Percentiles rank a stretch among this genome's conserved stretches.
These are phyloP conservation scores for Coelinius sp. DNA, from an alignment of 2,888 invertebrate species.

Conservation along the genomic window DNA sequence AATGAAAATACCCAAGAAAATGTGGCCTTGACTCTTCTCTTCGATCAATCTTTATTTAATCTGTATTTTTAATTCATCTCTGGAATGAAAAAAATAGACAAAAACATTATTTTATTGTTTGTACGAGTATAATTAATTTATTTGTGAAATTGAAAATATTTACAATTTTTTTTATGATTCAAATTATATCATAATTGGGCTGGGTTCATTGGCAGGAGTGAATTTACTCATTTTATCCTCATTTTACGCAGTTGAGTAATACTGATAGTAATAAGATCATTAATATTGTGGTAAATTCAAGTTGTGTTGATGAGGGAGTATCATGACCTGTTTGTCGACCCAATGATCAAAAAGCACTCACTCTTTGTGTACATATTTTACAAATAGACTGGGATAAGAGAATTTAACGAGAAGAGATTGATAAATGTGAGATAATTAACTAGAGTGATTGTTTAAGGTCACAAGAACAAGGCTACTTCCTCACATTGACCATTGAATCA, in stretches of 20 bases:
- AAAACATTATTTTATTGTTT: neutral
- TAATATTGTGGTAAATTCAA: neutral
- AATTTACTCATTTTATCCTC: neutral
- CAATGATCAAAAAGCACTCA: neutral
- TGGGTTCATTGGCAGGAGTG: neutral
- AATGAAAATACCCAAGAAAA: neutral
- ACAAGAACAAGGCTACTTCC: conserved; percentile 1
- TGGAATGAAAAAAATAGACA: neutral
- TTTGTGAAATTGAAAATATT: neutral
- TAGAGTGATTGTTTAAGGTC: neutral
- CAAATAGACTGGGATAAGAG: conserved; percentile 1
- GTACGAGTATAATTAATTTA: neutral
- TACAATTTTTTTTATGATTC: neutral
- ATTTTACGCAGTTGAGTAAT: conserved; percentile 17
- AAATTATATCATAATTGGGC: conserved; percentile 11
- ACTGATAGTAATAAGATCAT: too few relatives aligned
- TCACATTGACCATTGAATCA: conserved; percentile 9
- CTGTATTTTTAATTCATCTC: neutral
- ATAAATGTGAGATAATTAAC: neutral
- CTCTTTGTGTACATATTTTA: conserved; percentile 7
- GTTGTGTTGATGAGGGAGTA: neutral
- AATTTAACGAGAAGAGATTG: neutral
- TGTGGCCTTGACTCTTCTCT: neutral
- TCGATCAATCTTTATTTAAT: neutral
- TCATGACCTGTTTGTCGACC: neutral